phyloP scores from a whole-genome alignment of 1,140 invertebrate species.

The Lordiphosa mommai region DNA sequence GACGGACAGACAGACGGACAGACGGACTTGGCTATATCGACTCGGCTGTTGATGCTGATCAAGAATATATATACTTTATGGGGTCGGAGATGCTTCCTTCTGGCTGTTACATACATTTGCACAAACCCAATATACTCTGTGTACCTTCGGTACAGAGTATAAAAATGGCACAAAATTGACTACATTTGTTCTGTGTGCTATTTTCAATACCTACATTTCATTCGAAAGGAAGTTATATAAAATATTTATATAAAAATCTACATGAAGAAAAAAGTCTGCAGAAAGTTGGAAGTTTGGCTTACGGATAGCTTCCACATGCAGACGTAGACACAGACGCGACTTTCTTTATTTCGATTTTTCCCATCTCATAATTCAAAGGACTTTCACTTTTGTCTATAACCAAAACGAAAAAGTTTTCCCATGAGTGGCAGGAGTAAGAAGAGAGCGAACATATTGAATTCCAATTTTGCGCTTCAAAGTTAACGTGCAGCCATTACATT shows the following conservation, averaged over 20 bases:
- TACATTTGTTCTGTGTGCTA: too few relatives aligned
- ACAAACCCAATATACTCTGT: too few relatives aligned
- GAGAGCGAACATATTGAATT: constrained; percentile 68
- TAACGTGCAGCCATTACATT: constrained; percentile 73
- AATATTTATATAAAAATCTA: constrained; percentile 72
- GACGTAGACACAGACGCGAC: constrained; percentile 1
- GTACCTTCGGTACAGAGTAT: too few relatives aligned
- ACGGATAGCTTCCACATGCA: constrained; percentile 17
- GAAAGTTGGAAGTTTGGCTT: constrained; percentile 42
- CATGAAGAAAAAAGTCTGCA: constrained; percentile 27
- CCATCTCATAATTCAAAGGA: constrained; percentile 44
- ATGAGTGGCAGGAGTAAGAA: neutral
- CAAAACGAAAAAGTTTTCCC: constrained; percentile 37
- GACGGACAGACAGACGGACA: too few relatives aligned
- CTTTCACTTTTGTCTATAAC: constrained; percentile 36
- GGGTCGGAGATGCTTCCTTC: too few relatives aligned
- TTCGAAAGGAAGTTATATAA: constrained; percentile 59
- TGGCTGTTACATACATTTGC: too few relatives aligned
- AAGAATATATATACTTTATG: too few relatives aligned
- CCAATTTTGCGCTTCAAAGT: constrained; percentile 72
- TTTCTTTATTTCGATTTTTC: constrained; percentile 12
- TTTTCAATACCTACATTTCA: too few relatives aligned
- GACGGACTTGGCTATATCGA: too few relatives aligned
- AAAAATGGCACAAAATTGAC: too few relatives aligned
- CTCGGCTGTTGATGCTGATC: too few relatives aligned